Conservation (phyloP, 1,140 invertebrate species). For the Aradophagus sp. region DNA sequence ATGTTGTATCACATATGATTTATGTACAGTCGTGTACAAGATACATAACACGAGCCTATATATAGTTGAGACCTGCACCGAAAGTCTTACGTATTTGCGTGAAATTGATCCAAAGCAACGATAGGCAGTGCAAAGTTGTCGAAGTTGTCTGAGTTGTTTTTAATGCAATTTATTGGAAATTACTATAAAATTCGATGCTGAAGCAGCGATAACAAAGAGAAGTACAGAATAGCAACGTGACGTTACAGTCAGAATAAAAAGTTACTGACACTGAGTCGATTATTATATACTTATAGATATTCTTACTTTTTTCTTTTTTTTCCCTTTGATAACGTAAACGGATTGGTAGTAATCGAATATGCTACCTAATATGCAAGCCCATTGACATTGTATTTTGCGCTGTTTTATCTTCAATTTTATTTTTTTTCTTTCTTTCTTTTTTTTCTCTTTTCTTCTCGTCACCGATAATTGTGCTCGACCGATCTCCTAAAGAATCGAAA, state of each 20-base stretch:
- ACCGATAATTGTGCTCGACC: conserved; percentile 37
- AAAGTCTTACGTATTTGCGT: conserved; percentile 41
- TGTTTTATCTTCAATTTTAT: neutral
- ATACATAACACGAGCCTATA: conserved; percentile 45
- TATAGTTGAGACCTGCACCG: conserved; percentile 50
- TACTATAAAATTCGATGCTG: conserved; percentile 19
- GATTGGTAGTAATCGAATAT: conserved; percentile 28
- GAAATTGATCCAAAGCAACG: conserved; percentile 39
- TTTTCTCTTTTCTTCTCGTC: too few species aligned
- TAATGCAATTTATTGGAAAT: conserved; percentile 10
- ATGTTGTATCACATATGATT: conserved; percentile 58
- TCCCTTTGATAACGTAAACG: conserved; percentile 6
- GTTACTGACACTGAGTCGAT: conserved; percentile 24
- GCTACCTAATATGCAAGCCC: conserved; percentile 25
- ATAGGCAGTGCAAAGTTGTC: conserved; percentile 17
- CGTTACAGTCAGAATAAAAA: conserved; percentile 19
- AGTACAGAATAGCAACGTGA: conserved; percentile 15
- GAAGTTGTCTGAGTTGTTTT: conserved; percentile 10
- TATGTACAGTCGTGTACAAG: conserved; percentile 53
- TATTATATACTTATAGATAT: conserved; percentile 8
- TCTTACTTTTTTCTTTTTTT: neutral
- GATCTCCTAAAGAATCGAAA: conserved; percentile 37
- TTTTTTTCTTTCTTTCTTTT: neutral
- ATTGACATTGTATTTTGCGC: conserved; percentile 14
- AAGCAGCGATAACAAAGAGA: conserved; percentile 22